These are phyloP conservation scores for Acleris literana DNA, from an alignment of 2,888 invertebrate genomes.

Conservation along the genomic window DNA sequence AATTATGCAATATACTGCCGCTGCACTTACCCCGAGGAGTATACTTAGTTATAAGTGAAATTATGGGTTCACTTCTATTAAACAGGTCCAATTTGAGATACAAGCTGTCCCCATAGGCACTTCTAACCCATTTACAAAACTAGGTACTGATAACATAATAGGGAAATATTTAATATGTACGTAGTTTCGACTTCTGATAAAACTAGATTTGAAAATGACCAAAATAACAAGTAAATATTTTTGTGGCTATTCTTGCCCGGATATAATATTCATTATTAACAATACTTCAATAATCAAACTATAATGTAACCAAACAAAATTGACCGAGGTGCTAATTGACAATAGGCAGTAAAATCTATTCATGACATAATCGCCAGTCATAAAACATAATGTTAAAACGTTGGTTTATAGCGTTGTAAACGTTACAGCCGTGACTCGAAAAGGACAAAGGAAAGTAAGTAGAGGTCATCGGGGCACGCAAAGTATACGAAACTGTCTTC, in stretches of 20 bases:
- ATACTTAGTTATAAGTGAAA: constrained; percentile 16
- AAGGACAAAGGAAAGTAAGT: constrained; percentile 34
- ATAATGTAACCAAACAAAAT: constrained; percentile 14
- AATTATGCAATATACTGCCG: constrained; percentile 27
- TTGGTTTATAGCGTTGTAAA: constrained; percentile 14
- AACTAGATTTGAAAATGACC: too few species aligned
- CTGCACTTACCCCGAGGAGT: constrained; percentile 18
- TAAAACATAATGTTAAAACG: constrained; percentile 2
- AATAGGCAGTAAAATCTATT: constrained; percentile 20
- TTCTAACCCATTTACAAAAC: not conserved
- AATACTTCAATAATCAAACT: constrained; percentile 21
- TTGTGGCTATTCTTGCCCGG: not conserved
- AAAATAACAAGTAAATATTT: not conserved
- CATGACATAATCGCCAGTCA: too few species aligned
- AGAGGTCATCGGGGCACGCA: constrained; percentile 30
- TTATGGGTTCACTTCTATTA: constrained; percentile 21
- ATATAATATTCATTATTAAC: constrained; percentile 18
- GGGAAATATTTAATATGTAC: too few species aligned
- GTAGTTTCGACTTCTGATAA: too few species aligned
- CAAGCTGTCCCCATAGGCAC: constrained; percentile 6
- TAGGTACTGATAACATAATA: constrained; percentile 1
- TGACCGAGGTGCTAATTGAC: constrained; percentile 27
- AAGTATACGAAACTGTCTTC: constrained; percentile 29
- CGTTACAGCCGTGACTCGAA: constrained; percentile 19
- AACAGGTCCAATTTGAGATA: constrained; percentile 13